phyloP scores from a whole-genome alignment of 2,797 vertebrate genomes.

The Hypotaenidia philippensis region DNA sequence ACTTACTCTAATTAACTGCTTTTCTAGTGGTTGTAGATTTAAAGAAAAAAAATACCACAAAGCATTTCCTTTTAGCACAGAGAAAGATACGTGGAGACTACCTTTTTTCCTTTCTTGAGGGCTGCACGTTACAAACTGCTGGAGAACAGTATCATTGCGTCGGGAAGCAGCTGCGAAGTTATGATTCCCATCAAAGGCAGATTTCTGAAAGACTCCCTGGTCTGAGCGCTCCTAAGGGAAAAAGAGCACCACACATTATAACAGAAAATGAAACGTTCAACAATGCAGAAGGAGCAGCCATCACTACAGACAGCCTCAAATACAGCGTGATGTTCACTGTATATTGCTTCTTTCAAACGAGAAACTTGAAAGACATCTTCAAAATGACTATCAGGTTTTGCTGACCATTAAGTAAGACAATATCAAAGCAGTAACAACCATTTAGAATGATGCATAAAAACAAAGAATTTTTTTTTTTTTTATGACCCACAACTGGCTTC shows the following conservation, averaged over 20 bases:
- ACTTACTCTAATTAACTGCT: constrained; percentile 75
- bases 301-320: not conserved
- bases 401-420: not conserved
- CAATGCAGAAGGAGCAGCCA: not conserved
- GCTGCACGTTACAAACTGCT: constrained; percentile 23
- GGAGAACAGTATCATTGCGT: constrained; percentile 46
- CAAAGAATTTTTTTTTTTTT: constrained; percentile 13
- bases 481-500: constrained; percentile 78
- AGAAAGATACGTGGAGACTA: constrained; percentile 20
- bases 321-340: not conserved
- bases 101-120: constrained; percentile 75
- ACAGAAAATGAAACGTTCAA: not conserved
- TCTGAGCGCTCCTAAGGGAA: constrained; percentile 80
- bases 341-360: not conserved
- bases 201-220: constrained; percentile 71
- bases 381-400: not conserved
- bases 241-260: constrained; percentile 43
- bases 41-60: not conserved
- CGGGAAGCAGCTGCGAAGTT: constrained; percentile 54
- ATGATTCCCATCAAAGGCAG: constrained; percentile 69
- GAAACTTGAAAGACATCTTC: constrained; percentile 14
- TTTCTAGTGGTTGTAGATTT: constrained; percentile 25
- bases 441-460: constrained; percentile 44
- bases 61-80: not conserved
- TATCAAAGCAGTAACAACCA: constrained; percentile 20